phyloP scores from a whole-genome alignment of 92 coral and sea anemone genomes.

The Epizoanthus stellaris region DNA sequence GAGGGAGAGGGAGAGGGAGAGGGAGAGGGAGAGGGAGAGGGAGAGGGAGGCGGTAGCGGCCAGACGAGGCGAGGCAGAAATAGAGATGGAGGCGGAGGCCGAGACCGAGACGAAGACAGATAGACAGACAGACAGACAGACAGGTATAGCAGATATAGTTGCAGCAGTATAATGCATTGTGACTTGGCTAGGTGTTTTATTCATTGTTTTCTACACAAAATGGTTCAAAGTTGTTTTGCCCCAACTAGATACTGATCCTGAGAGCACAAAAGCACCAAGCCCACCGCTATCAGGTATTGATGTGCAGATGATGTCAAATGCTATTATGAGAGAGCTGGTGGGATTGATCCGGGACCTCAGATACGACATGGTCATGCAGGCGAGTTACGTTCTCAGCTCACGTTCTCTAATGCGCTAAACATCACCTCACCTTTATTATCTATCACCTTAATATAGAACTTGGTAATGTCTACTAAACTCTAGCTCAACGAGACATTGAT shows the following conservation, averaged over 20 bases:
- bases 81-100: no score
- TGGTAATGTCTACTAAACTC: no score
- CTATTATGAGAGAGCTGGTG: slow-evolving; percentile 67
- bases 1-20: not conserved
- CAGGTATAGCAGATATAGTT: not conserved
- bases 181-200: not conserved
- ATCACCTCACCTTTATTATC: no score
- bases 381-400: slow-evolving; percentile 9
- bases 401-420: no score
- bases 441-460: no score
- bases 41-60: no score
- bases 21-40: not conserved
- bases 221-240: not conserved
- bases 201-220: not conserved
- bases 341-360: slow-evolving; percentile 88
- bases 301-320: slow-evolving; percentile 45
- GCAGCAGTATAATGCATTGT: not conserved
- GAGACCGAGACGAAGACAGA: not conserved
- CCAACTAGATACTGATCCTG: not conserved
- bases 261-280: slow-evolving; percentile 40
- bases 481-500: no score
- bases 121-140: not conserved
- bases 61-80: no score
- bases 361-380: slow-evolving; percentile 95
- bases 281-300: not conserved